Evolutionary conservation across 37 sponge, comb jelly and placozoan species (phyloP).

Genomic region (Crambe crambe): DNA sequence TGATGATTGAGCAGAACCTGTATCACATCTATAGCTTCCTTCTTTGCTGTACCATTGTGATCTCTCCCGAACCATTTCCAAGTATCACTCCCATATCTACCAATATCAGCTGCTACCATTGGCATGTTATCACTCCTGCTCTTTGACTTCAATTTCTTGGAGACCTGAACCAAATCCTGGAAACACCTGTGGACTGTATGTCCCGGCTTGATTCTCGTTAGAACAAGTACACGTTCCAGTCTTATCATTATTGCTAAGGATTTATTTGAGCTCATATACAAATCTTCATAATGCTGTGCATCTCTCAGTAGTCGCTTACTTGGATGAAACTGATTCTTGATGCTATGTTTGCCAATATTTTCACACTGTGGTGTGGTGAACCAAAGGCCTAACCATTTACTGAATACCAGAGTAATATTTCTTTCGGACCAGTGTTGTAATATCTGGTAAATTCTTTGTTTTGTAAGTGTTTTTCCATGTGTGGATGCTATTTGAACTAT

Average conservation of each 20-base stretch:
- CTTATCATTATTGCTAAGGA: slow-evolving; percentile 16
- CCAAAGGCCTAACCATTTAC: background rate
- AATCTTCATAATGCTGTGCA: slow-evolving; percentile 2
- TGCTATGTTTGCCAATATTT: background rate
- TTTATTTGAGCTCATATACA: background rate
- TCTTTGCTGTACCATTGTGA: background rate
- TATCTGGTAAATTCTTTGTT: too few species aligned
- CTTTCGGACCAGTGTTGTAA: background rate
- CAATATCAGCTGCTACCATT: slow-evolving; percentile 14
- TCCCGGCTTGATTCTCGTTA: background rate
- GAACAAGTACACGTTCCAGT: slow-evolving; percentile 1
- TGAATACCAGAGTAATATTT: background rate
- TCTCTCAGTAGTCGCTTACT: background rate
- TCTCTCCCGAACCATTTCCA: background rate
- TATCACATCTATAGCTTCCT: background rate
- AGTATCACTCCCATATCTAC: slow-evolving; percentile 12
- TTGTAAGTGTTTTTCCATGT: background rate
- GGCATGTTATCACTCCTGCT: background rate
- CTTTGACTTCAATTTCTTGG: background rate
- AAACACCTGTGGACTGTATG: background rate
- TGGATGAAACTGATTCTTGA: background rate
- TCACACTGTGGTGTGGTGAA: background rate
- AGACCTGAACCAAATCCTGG: background rate
- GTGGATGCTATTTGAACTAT: background rate
- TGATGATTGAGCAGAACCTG: background rate